These are phyloP conservation scores for Arvicanthis niloticus DNA, from an alignment of 2,113 vertebrate species.

Conservation along the genomic window DNA sequence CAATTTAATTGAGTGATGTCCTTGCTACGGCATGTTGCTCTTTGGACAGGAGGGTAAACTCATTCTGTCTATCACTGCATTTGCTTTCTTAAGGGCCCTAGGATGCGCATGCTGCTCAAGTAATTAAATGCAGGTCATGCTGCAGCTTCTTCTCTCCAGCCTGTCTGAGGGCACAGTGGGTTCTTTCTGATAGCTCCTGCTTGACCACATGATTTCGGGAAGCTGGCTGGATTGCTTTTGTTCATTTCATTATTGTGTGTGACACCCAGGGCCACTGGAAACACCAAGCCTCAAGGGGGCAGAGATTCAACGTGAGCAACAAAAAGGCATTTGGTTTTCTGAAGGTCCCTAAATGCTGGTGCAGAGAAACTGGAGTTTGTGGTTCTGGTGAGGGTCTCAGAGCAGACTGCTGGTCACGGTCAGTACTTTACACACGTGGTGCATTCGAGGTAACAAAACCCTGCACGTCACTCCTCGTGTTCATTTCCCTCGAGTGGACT, in stretches of 20 bases:
- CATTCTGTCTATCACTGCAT: conserved; percentile 80
- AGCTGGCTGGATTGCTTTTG: background rate
- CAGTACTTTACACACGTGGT: conserved; percentile 86
- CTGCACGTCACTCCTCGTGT: conserved; percentile 76
- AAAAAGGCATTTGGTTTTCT: conserved; percentile 65
- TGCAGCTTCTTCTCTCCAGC: conserved; percentile 25
- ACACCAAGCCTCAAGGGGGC: background rate
- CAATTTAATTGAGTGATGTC: conserved; percentile 84
- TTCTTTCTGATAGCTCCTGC: conserved; percentile 36
- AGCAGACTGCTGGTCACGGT: conserved; percentile 84
- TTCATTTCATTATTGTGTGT: background rate
- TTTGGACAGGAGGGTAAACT: conserved; percentile 81
- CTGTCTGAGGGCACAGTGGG: conserved; percentile 31
- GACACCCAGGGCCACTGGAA: background rate
- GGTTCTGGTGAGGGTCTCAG: conserved; percentile 69
- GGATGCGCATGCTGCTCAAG: conserved; percentile 6
- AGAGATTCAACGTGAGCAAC: conserved; percentile 51
- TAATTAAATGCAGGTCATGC: conserved; percentile 75
- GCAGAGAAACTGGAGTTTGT: conserved; percentile 68
- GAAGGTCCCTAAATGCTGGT: conserved; percentile 51
- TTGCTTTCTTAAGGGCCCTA: conserved; percentile 65
- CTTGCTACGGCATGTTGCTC: conserved; percentile 77
- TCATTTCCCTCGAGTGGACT: background rate
- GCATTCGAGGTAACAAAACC: conserved; percentile 86
- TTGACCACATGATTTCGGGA: background rate